Conservation (phyloP, 1,140 invertebrate species). For the Hermetia illucens region DNA sequence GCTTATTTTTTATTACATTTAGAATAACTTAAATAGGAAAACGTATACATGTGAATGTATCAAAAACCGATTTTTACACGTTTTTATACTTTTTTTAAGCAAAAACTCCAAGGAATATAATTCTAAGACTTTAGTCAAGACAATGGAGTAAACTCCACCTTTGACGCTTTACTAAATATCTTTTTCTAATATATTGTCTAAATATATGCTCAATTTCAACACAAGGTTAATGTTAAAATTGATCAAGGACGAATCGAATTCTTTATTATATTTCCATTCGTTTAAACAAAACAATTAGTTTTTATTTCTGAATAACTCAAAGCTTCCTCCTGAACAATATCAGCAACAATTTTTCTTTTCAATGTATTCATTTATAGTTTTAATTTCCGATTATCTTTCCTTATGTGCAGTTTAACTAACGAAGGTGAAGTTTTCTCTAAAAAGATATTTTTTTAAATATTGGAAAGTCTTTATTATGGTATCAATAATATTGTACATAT, state of each 20-base stretch:
- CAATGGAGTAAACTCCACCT: constrained; percentile 7
- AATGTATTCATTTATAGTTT: too few species aligned
- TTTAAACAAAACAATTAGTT: too few species aligned
- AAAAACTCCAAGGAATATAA: too few species aligned
- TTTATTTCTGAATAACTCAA: too few species aligned
- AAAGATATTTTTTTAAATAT: too few species aligned
- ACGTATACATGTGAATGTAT: too few species aligned
- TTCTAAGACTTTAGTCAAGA: constrained; percentile 2
- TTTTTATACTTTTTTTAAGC: too few species aligned
- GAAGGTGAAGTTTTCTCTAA: not conserved
- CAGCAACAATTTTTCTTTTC: not conserved
- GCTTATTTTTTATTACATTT: too few species aligned
- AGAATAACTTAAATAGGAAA: too few species aligned
- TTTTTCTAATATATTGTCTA: not conserved
- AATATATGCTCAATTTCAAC: not conserved
- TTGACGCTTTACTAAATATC: not conserved
- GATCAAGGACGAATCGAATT: too few species aligned
- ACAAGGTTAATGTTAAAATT: not conserved
- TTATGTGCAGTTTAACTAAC: not conserved
- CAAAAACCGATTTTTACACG: too few species aligned
- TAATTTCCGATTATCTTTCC: not conserved
- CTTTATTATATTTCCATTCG: too few species aligned
- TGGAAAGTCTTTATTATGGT: not conserved
- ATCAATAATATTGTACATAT: not conserved
- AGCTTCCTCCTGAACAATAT: not conserved